Percentiles rank a stretch among this genome's conserved stretches.
Conservation (phyloP, 2,888 invertebrate species). For the Plebejus anna region DNA sequence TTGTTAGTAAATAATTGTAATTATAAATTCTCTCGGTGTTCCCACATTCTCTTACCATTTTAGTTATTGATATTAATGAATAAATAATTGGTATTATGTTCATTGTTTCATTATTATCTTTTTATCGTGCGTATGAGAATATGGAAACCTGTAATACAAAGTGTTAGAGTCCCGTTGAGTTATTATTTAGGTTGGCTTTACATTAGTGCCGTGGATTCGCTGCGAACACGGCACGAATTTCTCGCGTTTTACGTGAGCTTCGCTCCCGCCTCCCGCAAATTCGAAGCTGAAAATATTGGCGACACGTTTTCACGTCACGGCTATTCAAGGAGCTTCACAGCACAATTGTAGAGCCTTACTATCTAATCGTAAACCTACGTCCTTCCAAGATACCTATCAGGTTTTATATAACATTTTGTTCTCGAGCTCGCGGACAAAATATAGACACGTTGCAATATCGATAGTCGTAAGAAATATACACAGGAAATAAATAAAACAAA, state of each 20-base stretch:
- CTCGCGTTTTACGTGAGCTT: background rate
- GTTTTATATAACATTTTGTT: background rate
- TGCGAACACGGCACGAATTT: background rate
- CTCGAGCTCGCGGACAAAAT: background rate
- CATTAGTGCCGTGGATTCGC: background rate
- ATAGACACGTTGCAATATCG: background rate
- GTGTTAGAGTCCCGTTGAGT: background rate
- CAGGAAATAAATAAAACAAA: background rate
- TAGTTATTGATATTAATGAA: conserved; percentile 13
- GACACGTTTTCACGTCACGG: background rate
- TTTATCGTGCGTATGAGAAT: conserved; percentile 11
- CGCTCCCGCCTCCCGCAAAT: background rate
- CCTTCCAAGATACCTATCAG: too few relatives aligned
- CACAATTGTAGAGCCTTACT: background rate
- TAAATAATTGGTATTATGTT: conserved; percentile 1
- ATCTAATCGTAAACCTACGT: background rate
- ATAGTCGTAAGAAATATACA: background rate
- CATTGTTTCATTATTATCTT: conserved; percentile 12
- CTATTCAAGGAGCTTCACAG: background rate
- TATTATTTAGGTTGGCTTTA: background rate
- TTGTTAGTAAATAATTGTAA: background rate
- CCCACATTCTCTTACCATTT: conserved; percentile 24
- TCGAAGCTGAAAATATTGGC: background rate
- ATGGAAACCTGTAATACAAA: background rate
- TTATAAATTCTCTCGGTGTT: conserved; percentile 8